Conservation (phyloP, 2,113 vertebrate species). For the Struthio camelus region DNA sequence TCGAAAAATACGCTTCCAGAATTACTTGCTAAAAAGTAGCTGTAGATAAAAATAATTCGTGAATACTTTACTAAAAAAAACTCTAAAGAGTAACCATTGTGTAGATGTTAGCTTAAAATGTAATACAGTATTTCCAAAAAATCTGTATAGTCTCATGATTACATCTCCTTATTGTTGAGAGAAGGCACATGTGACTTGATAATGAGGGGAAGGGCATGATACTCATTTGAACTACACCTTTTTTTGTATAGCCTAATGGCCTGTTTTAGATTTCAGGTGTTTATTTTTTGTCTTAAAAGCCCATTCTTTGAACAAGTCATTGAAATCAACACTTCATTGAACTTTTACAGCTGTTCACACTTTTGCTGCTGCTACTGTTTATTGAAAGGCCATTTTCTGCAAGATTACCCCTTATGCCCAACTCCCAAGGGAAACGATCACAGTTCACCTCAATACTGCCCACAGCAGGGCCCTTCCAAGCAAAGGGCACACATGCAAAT, state of each 20-base stretch:
- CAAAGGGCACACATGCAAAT: not conserved
- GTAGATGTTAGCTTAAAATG: not conserved
- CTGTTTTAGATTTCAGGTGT: not conserved
- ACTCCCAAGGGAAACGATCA: not conserved
- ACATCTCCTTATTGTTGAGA: not conserved
- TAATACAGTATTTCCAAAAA: not conserved
- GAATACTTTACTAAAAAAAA: not conserved
- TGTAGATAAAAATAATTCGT: not conserved
- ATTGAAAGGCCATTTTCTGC: constrained; percentile 20
- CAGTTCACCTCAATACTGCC: not conserved
- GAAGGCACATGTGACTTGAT: rapidly evolving
- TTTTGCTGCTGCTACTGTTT: constrained; percentile 27
- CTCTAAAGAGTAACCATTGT: not conserved
- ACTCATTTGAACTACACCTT: not conserved
- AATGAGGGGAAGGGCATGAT: not conserved
- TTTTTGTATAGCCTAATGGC: not conserved
- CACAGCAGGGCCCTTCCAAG: not conserved
- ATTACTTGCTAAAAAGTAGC: not conserved
- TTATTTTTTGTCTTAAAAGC: not conserved
- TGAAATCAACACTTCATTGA: constrained; percentile 49
- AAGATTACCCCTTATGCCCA: not conserved
- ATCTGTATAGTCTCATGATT: not conserved
- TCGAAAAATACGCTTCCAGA: not conserved
- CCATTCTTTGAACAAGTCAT: constrained; percentile 26
- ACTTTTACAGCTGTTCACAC: constrained; percentile 7